phyloP scores from a whole-genome alignment of 2,113 vertebrate species.

The Mola mola region DNA sequence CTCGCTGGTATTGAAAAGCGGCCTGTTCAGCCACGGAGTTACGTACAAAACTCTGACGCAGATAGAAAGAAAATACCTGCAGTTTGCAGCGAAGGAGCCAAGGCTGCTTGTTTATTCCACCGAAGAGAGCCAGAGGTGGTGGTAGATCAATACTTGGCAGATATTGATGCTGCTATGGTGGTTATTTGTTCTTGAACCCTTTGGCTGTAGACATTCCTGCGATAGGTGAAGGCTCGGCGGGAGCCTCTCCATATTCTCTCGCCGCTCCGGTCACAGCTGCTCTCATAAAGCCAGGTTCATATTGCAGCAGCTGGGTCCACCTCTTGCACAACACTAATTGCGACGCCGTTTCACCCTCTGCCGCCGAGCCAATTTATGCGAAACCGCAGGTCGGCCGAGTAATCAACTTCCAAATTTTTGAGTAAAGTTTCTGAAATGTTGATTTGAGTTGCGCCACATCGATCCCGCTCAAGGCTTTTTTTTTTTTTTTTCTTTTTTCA shows the following conservation, averaged over 20 bases:
- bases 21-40: slow-evolving; percentile 3
- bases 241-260: slow-evolving; percentile 27
- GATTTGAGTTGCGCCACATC: slow-evolving; percentile 8
- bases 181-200: slow-evolving; percentile 57
- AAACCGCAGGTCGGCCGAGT: slow-evolving; percentile 11
- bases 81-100: slow-evolving; percentile 15
- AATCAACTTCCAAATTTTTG: slow-evolving; percentile 38
- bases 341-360: slow-evolving; percentile 42
- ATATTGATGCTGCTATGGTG: slow-evolving; percentile 42
- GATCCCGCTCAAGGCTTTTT: not conserved
- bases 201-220: slow-evolving; percentile 49
- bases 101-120: slow-evolving; percentile 48
- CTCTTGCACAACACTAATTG: slow-evolving; percentile 53
- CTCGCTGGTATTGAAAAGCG: not conserved
- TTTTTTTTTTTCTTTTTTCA: slow-evolving; percentile 14
- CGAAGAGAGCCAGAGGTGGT: slow-evolving; percentile 39
- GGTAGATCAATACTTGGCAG: slow-evolving; percentile 54
- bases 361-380: slow-evolving; percentile 33
- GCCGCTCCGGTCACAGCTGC: slow-evolving; percentile 57
- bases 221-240: slow-evolving; percentile 39
- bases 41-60: slow-evolving; percentile 6
- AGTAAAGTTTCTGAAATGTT: slow-evolving; percentile 38
- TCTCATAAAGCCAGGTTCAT: slow-evolving; percentile 58
- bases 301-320: slow-evolving; percentile 66
- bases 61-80: slow-evolving; percentile 5